Base-by-base conservation (phyloP, 2,888 invertebrate genomes). In the Meloe dianella region DNA sequence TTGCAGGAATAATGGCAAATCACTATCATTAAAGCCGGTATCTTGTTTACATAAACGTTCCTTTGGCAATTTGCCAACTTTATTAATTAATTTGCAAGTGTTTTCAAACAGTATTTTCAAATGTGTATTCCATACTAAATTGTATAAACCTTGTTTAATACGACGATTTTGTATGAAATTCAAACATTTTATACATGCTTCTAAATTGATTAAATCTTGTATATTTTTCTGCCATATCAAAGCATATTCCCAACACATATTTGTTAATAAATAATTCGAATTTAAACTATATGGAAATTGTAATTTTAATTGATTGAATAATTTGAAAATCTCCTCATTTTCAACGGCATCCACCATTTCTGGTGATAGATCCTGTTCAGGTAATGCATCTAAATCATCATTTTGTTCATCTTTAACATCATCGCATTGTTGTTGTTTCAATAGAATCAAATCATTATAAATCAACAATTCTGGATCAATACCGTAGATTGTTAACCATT, bases 201-300 rank as follows among this genome's bases (percentile, higher is more conserved):
- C 87, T 35, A 97, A 85, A 74, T 89, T 86, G 14, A 87, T 85
- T 6, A 92, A 85, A 70, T 88, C 86, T 57, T 89, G 86, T 68
- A 91, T 87, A 73, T 92, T 89, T 81, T 92, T 93, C 79, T 93
- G 92, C 96, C 97, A 97, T 61, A 89, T 88, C 72, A 93, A 88
- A 63, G 94, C 90, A 80, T 93, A 95, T 82, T 97, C 96, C 97
- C 97, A 97, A 72, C 92, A 90, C 87, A 96, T 91, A 80, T 96
- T 95, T 14, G 93, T 90, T 60, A 96, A 85, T 51, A 97, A 85
- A 47, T 92, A 89, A 76, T 93, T 91, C 0, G 92, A 88, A 64
- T 91, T 89, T 63, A 96, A 86, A 81, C 96, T 96, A 73, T 93
- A 90, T 0, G 97, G 97, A 81, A 97, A 97, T 78, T 94, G 92